Evolutionary conservation across 2,113 vertebrate genomes (phyloP).

Genomic region (Mellivora capensis): DNA sequence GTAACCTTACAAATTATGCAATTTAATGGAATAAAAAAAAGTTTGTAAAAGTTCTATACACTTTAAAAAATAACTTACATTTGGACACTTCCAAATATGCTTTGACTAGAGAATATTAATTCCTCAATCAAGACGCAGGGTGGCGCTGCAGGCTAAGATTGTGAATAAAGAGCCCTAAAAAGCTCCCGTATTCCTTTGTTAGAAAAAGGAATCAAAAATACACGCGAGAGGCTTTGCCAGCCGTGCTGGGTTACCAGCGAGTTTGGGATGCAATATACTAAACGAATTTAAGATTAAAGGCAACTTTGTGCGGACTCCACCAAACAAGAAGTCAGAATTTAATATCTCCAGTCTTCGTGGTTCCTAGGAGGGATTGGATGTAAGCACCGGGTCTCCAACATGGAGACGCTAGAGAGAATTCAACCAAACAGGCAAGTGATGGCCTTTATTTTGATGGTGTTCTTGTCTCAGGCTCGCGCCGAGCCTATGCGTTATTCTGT

Average conservation of each 20-base stretch:
- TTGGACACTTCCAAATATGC: neutral
- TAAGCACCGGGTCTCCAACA: neutral
- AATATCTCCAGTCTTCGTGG: neutral
- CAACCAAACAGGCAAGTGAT: conserved; percentile 82
- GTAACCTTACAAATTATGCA: neutral
- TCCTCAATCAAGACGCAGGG: conserved; percentile 61
- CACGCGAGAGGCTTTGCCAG: neutral
- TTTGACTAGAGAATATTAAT: neutral
- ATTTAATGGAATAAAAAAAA: neutral
- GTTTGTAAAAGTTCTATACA: neutral
- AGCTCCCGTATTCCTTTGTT: conserved; percentile 17
- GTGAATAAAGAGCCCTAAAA: neutral
- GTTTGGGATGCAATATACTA: neutral
- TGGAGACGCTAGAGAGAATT: conserved; percentile 71
- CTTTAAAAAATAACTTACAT: neutral
- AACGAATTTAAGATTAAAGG: neutral
- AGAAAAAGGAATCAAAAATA: neutral
- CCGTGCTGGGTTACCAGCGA: neutral
- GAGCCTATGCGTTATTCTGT: conserved; percentile 85
- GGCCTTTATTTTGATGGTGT: conserved; percentile 77
- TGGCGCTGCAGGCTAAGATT: conserved; percentile 74
- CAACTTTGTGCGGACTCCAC: neutral
- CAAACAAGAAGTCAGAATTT: conserved; percentile 2
- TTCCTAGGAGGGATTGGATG: neutral
- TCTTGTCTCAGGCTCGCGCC: neutral